Conservation (phyloP, 2,113 vertebrate species). For the Rhodinocichla rosea region DNA sequence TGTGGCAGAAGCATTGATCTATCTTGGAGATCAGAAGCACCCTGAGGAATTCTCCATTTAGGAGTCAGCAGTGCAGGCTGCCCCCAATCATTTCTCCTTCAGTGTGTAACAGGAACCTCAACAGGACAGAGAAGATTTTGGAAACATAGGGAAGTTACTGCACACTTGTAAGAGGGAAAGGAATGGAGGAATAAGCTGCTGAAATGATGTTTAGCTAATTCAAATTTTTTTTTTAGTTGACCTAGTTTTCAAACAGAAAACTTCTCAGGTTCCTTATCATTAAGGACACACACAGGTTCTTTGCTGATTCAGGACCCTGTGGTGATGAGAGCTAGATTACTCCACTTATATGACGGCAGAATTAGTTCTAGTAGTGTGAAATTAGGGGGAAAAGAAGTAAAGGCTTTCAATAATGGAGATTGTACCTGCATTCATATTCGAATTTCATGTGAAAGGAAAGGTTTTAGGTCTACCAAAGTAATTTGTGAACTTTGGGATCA, state of each 20-base stretch:
- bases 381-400: background rate
- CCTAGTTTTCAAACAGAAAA: background rate
- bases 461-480: background rate
- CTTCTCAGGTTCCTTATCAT: background rate
- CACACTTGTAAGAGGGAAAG: background rate
- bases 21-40: background rate
- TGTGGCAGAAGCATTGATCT: background rate
- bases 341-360: background rate
- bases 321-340: background rate
- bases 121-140: background rate
- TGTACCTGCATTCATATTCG: background rate
- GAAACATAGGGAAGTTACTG: background rate
- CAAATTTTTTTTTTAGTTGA: background rate
- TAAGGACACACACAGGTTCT: background rate
- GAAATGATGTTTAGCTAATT: background rate
- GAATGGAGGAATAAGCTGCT: background rate
- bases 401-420: background rate
- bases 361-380: background rate
- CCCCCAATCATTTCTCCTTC: background rate
- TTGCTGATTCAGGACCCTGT: background rate
- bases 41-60: background rate
- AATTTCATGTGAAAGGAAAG: background rate
- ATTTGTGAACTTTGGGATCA: background rate
- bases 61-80: background rate
- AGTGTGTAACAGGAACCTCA: fast-evolving